Conservation (phyloP, 2,113 vertebrate genomes). For the Brevimyrus niger region DNA sequence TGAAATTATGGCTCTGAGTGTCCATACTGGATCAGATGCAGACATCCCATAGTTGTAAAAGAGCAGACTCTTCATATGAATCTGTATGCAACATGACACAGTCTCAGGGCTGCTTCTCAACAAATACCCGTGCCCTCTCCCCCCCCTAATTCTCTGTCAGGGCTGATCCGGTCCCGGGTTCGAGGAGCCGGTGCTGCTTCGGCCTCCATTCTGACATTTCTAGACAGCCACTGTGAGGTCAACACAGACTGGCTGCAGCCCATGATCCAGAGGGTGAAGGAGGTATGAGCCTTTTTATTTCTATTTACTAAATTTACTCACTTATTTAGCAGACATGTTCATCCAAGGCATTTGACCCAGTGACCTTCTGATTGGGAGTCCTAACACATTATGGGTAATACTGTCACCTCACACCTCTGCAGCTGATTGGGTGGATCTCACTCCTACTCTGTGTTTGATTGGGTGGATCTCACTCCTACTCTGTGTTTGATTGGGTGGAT, state of each 20-base stretch:
- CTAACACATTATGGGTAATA: background rate
- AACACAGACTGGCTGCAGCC: conserved; percentile 94
- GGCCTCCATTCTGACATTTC: conserved; percentile 82
- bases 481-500: background rate
- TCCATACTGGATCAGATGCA: background rate
- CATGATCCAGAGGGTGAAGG: conserved; percentile 90
- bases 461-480: background rate
- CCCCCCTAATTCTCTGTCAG: conserved; percentile 43
- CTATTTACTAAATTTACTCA: background rate
- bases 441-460: background rate
- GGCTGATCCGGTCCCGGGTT: conserved; percentile 91
- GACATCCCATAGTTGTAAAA: background rate
- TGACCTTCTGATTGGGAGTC: background rate
- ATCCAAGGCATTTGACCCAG: background rate
- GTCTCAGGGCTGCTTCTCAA: background rate
- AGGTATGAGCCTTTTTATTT: conserved; percentile 56
- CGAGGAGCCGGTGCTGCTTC: conserved; percentile 79
- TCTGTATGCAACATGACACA: background rate
- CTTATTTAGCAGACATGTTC: background rate
- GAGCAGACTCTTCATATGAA: background rate
- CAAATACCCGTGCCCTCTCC: background rate
- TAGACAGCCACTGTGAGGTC: conserved; percentile 97
- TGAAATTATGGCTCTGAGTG: background rate
- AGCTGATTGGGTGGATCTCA: background rate
- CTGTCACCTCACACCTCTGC: background rate